phyloP scores from a whole-genome alignment of 2,797 vertebrate genomes.

The Megalops cyprinoides region DNA sequence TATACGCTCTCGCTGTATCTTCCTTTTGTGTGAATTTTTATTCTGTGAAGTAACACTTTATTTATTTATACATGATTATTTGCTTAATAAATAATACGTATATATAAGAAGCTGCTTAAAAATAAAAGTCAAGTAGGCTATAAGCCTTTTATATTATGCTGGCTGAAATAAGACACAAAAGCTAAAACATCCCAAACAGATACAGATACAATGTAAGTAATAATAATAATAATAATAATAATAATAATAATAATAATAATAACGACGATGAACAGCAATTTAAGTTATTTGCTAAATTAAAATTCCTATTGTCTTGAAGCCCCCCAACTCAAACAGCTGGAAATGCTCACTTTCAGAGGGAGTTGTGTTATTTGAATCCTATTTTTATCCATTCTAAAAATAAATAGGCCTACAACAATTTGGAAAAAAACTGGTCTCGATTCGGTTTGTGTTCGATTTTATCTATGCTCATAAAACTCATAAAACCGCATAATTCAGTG shows the following conservation, averaged over 20 bases:
- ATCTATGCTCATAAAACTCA: neutral
- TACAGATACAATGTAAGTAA: no score
- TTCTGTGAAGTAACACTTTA: no score
- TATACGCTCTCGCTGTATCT: no score
- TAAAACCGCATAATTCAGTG: no score
- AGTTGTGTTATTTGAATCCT: neutral
- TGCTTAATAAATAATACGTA: no score
- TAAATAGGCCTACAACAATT: neutral
- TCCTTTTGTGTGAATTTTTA: no score
- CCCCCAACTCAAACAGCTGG: neutral
- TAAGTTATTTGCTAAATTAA: neutral
- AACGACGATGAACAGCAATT: neutral
- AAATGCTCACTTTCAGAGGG: neutral
- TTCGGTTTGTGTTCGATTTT: neutral
- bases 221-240: neutral
- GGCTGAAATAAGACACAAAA: no score
- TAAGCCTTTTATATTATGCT: no score
- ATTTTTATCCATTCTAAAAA: neutral
- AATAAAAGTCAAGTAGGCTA: no score
- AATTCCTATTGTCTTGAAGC: neutral
- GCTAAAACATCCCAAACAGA: no score
- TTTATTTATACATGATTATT: no score
- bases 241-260: neutral
- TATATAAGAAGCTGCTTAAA: no score
- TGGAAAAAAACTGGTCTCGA: neutral